Evolutionary conservation across 1,140 invertebrate species (phyloP).

Genomic region (Nasonia giraulti): DNA sequence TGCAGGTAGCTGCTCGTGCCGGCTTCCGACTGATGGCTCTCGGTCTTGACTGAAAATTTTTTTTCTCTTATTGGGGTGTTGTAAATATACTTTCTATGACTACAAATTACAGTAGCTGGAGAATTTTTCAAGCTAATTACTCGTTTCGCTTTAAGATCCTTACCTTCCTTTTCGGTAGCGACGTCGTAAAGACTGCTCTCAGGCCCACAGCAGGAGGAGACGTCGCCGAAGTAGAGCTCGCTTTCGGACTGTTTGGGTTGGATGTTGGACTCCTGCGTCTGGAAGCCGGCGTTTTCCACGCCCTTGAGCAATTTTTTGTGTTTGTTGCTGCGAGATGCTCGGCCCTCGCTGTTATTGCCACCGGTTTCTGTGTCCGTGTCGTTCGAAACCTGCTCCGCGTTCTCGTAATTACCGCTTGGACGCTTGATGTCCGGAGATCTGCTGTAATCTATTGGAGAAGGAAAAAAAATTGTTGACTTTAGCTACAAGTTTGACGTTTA

Average conservation of each 20-base stretch:
- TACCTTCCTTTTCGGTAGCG: constrained; percentile 70
- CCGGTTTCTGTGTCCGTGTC: constrained; percentile 53
- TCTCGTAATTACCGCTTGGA: constrained; percentile 70
- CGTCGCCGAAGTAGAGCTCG: constrained; percentile 89
- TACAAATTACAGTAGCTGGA: not conserved
- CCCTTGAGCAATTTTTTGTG: constrained; percentile 68
- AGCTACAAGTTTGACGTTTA: not conserved
- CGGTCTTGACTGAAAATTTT: constrained; percentile 23
- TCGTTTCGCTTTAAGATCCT: not conserved
- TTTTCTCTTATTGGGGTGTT: not conserved
- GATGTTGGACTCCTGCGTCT: constrained; percentile 67
- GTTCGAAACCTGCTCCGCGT: constrained; percentile 68
- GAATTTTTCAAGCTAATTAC: not conserved
- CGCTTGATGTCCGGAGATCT: constrained; percentile 56
- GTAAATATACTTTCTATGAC: not conserved
- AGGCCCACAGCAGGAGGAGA: constrained; percentile 84
- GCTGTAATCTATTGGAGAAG: constrained; percentile 19
- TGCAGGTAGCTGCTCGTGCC: constrained; percentile 37
- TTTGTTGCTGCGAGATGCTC: constrained; percentile 48
- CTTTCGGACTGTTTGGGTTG: constrained; percentile 76
- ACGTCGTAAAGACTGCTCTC: constrained; percentile 72
- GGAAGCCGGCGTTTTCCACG: constrained; percentile 81
- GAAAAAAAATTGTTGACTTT: constrained; percentile 26
- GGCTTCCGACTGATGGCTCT: constrained; percentile 29
- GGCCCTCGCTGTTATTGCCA: not conserved